phyloP scores from a whole-genome alignment of 2,888 invertebrate genomes.

The Agonopterix heracliana region DNA sequence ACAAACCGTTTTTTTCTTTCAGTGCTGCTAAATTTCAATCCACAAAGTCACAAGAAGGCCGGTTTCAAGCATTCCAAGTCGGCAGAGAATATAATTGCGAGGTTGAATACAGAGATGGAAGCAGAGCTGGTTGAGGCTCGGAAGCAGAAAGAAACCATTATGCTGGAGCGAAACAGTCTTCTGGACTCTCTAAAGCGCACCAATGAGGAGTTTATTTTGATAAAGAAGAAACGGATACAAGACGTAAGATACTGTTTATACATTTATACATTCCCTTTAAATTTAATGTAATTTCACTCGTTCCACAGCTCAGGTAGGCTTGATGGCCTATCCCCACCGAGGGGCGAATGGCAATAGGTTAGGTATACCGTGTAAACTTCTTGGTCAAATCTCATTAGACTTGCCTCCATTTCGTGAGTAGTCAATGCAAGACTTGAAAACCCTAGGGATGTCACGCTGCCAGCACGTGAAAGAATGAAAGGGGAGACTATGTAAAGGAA shows the following conservation, averaged over 20 bases:
- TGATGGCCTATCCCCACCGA: no score
- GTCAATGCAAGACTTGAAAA: no score
- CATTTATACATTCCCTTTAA: not conserved
- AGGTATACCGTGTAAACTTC: no score
- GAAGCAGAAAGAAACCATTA: slow-evolving; percentile 64
- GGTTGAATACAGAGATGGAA: slow-evolving; percentile 60
- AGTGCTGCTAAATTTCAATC: slow-evolving; percentile 58
- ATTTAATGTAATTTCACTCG: no score
- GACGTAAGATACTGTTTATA: slow-evolving; percentile 78
- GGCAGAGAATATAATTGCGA: slow-evolving; percentile 54
- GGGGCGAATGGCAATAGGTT: no score
- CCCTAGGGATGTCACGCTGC: no score
- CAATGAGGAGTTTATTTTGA: slow-evolving; percentile 83
- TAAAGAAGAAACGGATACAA: slow-evolving; percentile 86
- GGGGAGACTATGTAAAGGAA: no score
- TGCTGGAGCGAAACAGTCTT: slow-evolving; percentile 71
- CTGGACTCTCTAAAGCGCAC: slow-evolving; percentile 82
- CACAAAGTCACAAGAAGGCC: slow-evolving; percentile 50
- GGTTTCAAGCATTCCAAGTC: slow-evolving; percentile 50
- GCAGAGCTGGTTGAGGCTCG: slow-evolving; percentile 56
- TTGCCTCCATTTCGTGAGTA: no score
- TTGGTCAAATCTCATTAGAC: no score
- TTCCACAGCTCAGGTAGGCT: no score
- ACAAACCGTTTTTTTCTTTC: slow-evolving; percentile 20
- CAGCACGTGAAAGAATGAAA: no score